Conservation (phyloP, 1,140 invertebrate genomes). For the Xylocopa sonorina region DNA sequence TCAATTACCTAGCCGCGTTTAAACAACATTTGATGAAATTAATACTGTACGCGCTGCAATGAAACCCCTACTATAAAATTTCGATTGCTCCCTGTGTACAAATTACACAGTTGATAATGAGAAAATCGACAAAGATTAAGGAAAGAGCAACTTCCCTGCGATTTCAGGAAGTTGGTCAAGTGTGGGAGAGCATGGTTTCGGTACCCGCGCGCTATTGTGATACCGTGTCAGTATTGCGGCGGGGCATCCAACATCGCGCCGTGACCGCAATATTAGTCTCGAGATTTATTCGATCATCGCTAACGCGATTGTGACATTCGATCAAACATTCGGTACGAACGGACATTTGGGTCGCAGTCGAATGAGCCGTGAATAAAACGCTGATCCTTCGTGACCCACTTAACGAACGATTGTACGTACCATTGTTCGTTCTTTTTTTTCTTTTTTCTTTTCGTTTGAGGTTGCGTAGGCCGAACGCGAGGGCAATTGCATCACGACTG, state of each 20-base stretch:
- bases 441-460: no score
- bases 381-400: neutral
- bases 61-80: no score
- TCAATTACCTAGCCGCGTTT: no score
- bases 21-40: no score
- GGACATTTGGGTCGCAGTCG: neutral
- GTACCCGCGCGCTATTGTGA: no score
- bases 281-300: constrained; percentile 14
- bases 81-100: neutral
- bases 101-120: neutral
- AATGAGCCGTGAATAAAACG: neutral
- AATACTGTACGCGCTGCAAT: no score
- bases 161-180: constrained; percentile 61
- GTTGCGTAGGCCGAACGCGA: no score
- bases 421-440: no score
- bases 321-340: constrained; percentile 1
- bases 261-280: constrained; percentile 15
- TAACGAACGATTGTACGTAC: neutral
- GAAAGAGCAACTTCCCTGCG: no score
- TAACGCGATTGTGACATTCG: neutral
- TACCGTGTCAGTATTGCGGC: no score
- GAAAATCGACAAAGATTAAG: constrained; percentile 19
- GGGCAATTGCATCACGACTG: no score
- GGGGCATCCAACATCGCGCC: constrained; percentile 29
- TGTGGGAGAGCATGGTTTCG: constrained; percentile 60